A percentile compares a stretch with the other conserved stretches of the same genome.
These are phyloP conservation scores for Gymnobelideus leadbeateri DNA, from an alignment of 2,113 vertebrate genomes.

Conservation along the genomic window DNA sequence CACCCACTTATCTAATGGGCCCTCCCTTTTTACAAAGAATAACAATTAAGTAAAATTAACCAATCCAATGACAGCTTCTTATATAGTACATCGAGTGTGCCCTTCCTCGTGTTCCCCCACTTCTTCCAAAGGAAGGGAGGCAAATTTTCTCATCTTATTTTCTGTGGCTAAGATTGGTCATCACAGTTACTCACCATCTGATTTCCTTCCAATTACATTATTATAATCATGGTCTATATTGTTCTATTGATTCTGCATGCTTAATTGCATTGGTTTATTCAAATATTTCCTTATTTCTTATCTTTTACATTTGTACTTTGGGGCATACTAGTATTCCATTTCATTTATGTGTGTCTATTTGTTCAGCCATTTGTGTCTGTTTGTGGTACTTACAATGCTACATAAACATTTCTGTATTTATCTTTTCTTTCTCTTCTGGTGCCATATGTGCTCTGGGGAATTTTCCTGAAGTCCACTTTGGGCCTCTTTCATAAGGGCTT, in stretches of 20 bases:
- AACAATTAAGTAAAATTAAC: not conserved
- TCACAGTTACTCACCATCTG: not conserved
- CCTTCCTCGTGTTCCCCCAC: not conserved
- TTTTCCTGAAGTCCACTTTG: slow-evolving; percentile 6
- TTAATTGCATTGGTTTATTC: not conserved
- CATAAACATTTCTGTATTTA: not conserved
- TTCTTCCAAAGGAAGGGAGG: not conserved
- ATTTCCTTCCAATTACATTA: not conserved
- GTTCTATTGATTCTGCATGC: not conserved
- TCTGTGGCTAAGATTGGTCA: not conserved
- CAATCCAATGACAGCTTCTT: not conserved
- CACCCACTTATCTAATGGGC: not conserved
- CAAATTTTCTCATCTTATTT: not conserved
- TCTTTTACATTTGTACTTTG: not conserved
- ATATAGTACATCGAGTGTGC: not conserved
- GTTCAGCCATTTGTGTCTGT: not conserved
- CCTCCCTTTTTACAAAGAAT: not conserved
- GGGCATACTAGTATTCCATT: not conserved
- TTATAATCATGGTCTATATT: not conserved
- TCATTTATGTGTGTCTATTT: not conserved
- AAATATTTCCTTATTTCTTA: not conserved
- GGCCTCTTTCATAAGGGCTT: slow-evolving; percentile 38
- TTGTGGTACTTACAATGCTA: not conserved
- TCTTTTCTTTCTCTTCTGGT: not conserved
- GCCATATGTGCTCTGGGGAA: not conserved